Base-by-base conservation (phyloP, 2,797 vertebrate genomes). In the Euthynnus affinis region DNA sequence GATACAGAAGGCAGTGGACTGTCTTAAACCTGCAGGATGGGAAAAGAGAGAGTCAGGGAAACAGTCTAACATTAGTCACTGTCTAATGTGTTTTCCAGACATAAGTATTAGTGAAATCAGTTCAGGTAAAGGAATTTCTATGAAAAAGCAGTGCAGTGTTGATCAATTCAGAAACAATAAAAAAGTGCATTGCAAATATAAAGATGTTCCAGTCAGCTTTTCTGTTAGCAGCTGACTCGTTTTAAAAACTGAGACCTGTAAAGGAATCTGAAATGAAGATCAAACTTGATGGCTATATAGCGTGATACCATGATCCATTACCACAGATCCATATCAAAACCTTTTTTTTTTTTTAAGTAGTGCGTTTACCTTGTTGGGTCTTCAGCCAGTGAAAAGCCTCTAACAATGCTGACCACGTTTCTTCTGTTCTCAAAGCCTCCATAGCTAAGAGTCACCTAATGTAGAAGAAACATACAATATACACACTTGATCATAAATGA, bases 381-480 rank as follows among this genome's bases (percentile, higher is more conserved):
- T 75, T 98, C 96, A 55, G 93, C 89, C 89, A 97, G 80, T 49
- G 96, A 97, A 90, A 98, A 97, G 14, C 91, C 91, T 78, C 97
- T 96, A 20, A 88, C 93, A 37, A 99, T 78, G 0, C 91, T 95
- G 77, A 99, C 96, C 17, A 99, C 96, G 0, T 99, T 99, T 71
- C 92, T 96, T 60, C 96, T 96, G 92, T 98, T 99, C 84, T 98
- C 97, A 58, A 96, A 97, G 34, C 97, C 98, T 8, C 98, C 98
- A 0, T 99, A 98, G 87, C 98, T 99, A n/a, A 99, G 91, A 23
- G 98, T 99, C 74, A 99, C 97, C 97, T 98, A 66, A 40, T 27
- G 6, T 0, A 49, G 12, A 51, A 61, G 37, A 76, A 74, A 82
- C 56, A 29, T 0, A 60, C 5, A 29, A 37, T 3, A 55, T 3